Conservation (phyloP, 35 echinoderm and acorn worm species). For the Ptychodera flava region DNA sequence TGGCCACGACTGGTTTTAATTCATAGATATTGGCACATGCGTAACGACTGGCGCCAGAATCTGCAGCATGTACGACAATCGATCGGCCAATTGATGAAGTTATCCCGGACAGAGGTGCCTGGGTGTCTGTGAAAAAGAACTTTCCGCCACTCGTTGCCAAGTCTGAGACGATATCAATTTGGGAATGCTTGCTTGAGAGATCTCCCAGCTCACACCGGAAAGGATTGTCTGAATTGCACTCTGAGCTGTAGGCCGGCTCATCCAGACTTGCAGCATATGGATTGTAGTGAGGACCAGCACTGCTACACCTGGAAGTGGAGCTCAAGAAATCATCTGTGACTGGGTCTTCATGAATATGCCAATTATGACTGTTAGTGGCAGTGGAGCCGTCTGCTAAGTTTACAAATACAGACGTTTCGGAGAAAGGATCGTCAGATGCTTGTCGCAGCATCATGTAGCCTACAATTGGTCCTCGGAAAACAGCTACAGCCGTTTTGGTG, state of each 20-base stretch:
- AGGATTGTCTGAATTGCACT: conserved; percentile 50
- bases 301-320: conserved; percentile 30
- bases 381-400: conserved; percentile 62
- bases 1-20: conserved; percentile 14
- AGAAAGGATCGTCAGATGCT: conserved; percentile 51
- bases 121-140: conserved; percentile 77
- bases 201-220: conserved; percentile 87
- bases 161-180: conserved; percentile 28
- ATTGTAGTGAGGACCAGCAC: conserved; percentile 68
- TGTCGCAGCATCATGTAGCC: conserved; percentile 78
- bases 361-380: conserved; percentile 58
- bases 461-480: conserved; percentile 62
- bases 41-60: conserved; percentile 37
- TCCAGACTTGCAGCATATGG: conserved; percentile 67
- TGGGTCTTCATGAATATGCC: conserved; percentile 68
- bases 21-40: conserved; percentile 60
- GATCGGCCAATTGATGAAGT: conserved; percentile 41
- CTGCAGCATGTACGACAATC: conserved; percentile 63
- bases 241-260: conserved; percentile 22
- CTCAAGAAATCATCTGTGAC: conserved; percentile 55
- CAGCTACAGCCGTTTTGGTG: conserved; percentile 49
- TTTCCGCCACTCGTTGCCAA: conserved; percentile 47
- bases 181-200: conserved; percentile 64
- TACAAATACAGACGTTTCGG: conserved; percentile 77
- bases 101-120: conserved; percentile 64